Base-by-base conservation (phyloP, 2,888 invertebrate species). In the Thera britannica region DNA sequence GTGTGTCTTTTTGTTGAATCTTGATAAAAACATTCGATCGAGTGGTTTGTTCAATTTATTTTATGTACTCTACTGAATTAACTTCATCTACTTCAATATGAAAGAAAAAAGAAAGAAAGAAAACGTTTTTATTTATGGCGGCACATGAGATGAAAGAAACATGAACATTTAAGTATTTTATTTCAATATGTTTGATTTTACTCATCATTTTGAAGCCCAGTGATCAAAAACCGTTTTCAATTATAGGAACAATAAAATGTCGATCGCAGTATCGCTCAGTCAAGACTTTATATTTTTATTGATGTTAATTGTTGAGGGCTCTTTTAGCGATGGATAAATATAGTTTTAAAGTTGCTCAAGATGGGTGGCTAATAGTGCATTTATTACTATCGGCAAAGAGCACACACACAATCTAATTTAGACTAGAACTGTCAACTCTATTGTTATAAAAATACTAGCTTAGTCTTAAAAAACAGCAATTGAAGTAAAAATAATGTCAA, bases 261-360 rank as follows among this genome's bases (percentile, higher is more conserved):
- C 67, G 72, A 75, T 69, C 62, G 54, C 62, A 41, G 61, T 76
- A 80, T 83, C 78, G 80, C 75, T 76, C 75, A 70, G 67, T 61
- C 69, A 77, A 72, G 77, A 77, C 84, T 91, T 92, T 92, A 92
- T 90, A 85, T 23, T 23, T 23, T 23, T 23, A 23, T 23, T 23
- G 90, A 84, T 83, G 86, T 84, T 92, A 92, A 92, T 92, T 92
- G 88, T 89, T 85, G 86, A 79, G 76, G 75, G 71, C 71, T 78
- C 75, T 82, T 82, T 83, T 79, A 82, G 79, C 81, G 79, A 75
- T 73, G 75, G 74, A 79, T 85, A 83, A 83, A 80, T 83, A 82
- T 78, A 79, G 84, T 81, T 81, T 84, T 85, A 83, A 84, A 82
- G 70, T 68, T 74, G 75, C 72, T 70, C 83, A 76, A 81, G 83